phyloP scores from a whole-genome alignment of 2,888 invertebrate genomes.

The Tinea trinotella region DNA sequence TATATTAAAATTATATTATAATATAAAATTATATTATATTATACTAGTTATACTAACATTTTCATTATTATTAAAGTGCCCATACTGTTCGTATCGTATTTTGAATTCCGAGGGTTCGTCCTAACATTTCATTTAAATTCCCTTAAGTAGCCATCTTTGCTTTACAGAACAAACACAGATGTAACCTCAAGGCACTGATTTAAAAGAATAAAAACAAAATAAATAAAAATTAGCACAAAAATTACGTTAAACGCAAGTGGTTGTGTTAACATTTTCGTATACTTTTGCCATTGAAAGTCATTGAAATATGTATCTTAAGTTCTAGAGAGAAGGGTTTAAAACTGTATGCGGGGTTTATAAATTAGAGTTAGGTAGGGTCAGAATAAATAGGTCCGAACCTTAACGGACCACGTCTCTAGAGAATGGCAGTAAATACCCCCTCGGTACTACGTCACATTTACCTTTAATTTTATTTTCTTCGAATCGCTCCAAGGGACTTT shows the following conservation, averaged over 20 bases:
- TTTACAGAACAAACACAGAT: no score
- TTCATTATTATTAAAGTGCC: no score
- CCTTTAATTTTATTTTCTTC: neutral
- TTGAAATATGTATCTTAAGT: neutral
- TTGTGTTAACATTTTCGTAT: neutral
- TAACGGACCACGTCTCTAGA: conserved; percentile 2
- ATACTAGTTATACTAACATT: no score
- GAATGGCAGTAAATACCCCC: neutral
- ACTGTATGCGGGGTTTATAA: neutral
- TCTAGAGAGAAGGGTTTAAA: neutral
- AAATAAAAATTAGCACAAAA: neutral
- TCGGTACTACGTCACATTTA: neutral
- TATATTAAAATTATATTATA: no score
- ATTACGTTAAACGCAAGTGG: neutral
- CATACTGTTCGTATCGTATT: no score
- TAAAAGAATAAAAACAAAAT: neutral
- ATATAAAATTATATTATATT: no score
- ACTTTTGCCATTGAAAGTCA: neutral
- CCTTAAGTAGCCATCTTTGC: no score
- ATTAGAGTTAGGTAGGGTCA: neutral
- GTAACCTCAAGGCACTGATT: no score
- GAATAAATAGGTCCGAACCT: conserved; percentile 1
- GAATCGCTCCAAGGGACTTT: neutral
- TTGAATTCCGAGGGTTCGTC: no score
- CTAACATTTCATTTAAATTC: no score